Conservation (phyloP, 1,140 invertebrate genomes). For the Tribolium castaneum region DNA sequence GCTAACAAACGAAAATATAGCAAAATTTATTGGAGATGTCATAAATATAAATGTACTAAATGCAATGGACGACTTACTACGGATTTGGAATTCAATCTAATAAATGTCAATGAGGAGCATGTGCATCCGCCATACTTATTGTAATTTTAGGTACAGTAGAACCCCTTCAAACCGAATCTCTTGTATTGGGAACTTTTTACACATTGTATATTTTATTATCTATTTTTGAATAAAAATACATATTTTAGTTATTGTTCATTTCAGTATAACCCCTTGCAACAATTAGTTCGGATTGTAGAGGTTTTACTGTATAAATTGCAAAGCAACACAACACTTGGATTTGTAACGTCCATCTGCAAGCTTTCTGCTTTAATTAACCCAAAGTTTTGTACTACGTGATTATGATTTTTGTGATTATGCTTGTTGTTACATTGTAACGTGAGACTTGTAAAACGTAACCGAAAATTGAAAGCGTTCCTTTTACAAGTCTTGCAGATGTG, state of each 20-base stretch:
- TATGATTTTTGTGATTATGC: background rate
- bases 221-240: too few species aligned
- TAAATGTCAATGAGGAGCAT: background rate
- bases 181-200: too few species aligned
- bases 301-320: background rate
- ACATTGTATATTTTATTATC: too few species aligned
- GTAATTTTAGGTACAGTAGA: too few species aligned
- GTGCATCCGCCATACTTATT: background rate
- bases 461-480: background rate
- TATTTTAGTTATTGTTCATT: too few species aligned
- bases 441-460: constrained; percentile 25
- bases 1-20: background rate
- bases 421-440: constrained; percentile 10
- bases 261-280: too few species aligned
- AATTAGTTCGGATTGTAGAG: too few species aligned
- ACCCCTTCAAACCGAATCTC: too few species aligned
- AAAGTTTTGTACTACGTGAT: background rate
- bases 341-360: constrained; percentile 28
- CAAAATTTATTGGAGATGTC: constrained; percentile 3
- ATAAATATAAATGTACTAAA: background rate
- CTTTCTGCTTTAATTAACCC: background rate
- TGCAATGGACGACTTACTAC: background rate
- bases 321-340: constrained; percentile 5
- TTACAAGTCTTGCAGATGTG: constrained; percentile 29
- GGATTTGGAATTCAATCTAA: background rate